Base-by-base conservation (phyloP, 2,113 vertebrate genomes). In the Agelaius tricolor region DNA sequence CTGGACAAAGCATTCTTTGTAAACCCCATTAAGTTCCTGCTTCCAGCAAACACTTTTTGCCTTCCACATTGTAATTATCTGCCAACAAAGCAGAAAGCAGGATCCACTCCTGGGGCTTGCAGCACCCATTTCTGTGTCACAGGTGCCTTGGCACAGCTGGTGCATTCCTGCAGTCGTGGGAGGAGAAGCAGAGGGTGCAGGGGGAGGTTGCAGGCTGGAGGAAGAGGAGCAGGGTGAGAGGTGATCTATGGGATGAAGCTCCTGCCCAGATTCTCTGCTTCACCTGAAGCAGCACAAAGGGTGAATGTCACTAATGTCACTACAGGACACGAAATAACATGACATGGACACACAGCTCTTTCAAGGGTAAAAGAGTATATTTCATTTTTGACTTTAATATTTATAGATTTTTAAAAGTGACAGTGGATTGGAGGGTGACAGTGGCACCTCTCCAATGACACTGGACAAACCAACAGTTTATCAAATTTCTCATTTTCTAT, bases 1-100 rank as follows among this genome's bases (percentile, higher is more conserved):
- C 54, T 65, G 69, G 49, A 93, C 87, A 96, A 95, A 95, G 93
- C 77, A 58, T 20, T 82, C 72, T 92, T 94, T 93, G 93, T 86
- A 59, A 85, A 90, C n/a, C 33, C 69, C 80, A n/a, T 86, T 62
- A 63, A 47, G 52, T 62, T 87, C 78, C 77, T 81, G 81, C 87
- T 95, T 80, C 68, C 37, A 37, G 37, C 27, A 81, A 76, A 85
- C 58, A 46, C 46, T 33, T 94, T 68, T 89, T 82, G 37, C 73
- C 68, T 79, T 84, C 62, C 43, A 24, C 13, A 10, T 51, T 84
- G 18, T 44, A 92, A 96, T 95, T 91, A 78, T 95, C 74, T 89
- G 85, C 84, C 72, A 84, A 10, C 12, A 9, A 85, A 74, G 55
- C 41, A 67, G 78, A 80, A 74, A 61, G 62, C 75, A 74, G 84